Evolutionary conservation across 2,888 invertebrate genomes (phyloP).

Genomic region (Hirtodrosophila confusa): DNA sequence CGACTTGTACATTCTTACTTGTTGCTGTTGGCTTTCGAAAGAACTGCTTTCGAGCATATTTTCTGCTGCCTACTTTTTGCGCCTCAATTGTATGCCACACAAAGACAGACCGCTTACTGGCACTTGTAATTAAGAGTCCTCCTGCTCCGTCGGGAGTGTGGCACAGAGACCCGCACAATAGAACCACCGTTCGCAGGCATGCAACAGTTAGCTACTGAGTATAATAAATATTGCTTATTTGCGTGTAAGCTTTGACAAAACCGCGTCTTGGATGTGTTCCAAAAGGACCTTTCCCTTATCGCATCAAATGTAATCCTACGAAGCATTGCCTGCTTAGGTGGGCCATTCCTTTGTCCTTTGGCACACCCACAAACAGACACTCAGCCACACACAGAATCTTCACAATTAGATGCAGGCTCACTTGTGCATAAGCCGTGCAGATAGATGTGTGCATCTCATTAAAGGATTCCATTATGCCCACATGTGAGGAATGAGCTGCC

Average conservation of each 20-base stretch:
- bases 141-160: neutral
- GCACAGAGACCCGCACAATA: too few species aligned
- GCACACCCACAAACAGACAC: too few species aligned
- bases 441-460: conserved; percentile 34
- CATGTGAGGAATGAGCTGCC: conserved; percentile 1
- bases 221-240: conserved; percentile 17
- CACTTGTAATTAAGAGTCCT: conserved; percentile 11
- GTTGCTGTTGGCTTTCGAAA: conserved; percentile 13
- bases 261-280: neutral
- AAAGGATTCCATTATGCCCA: conserved; percentile 3
- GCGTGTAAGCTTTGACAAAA: neutral
- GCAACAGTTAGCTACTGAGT: conserved; percentile 32
- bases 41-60: conserved; percentile 13
- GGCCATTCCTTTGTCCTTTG: neutral
- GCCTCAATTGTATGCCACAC: conserved; percentile 13
- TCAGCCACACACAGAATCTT: neutral
- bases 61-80: conserved; percentile 51
- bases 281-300: neutral
- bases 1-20: neutral
- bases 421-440: too few species aligned
- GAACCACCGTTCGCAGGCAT: conserved; percentile 1
- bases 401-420: neutral
- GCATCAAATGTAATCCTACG: neutral
- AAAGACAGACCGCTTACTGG: conserved; percentile 15
- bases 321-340: neutral